Evolutionary conservation across 2,888 invertebrate genomes (phyloP), one percentile per base, ranked within the genome.

Genomic region (Agriotes lineatus): DNA sequence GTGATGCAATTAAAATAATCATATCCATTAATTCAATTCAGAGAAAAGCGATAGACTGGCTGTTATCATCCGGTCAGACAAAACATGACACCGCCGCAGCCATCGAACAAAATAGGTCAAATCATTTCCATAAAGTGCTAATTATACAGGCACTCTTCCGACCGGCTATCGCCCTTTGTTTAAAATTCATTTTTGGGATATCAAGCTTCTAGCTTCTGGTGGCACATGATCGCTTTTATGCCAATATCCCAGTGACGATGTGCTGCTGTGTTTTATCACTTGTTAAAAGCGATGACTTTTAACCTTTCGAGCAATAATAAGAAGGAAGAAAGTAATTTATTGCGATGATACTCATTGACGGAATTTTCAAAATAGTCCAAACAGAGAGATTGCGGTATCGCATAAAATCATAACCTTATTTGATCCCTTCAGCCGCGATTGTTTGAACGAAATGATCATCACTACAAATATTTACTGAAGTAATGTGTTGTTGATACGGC

Each of bases 31-130:
- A 45, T 54, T 62, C 39, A 37, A 39, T 63, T 63, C 57, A n/a
- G 7, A 63, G 57, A 58, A 68, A 25, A 33, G 18, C 9, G 63
- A 63, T 68, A 58, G 59, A 58, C 56, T 25, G 14, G 30, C 7
- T 48, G 45, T 57, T 63, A 58, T 59, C 63, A 44, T 33, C 18
- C 30, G 19, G 10, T 16, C 39, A 68, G 68, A 64, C 68, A 68
- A 63, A 68, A 68, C 68, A 68, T 68, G 68, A 68, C 59, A 68
- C 44, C 35, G 59, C 59, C 58, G 45, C 30, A 33, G 20, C 37
- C 33, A 68, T 52, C 33, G 52, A 52, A 63, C 63, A 68, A 68
- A 68, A 68, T 68, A 68, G 68, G 68, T 68, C 68, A 68, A 30
- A 16, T 35, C 37, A 14, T 37, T 63, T 60, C 20, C 16, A 54